phyloP scores from a whole-genome alignment of 2,113 vertebrate genomes.

The Lepus europaeus region DNA sequence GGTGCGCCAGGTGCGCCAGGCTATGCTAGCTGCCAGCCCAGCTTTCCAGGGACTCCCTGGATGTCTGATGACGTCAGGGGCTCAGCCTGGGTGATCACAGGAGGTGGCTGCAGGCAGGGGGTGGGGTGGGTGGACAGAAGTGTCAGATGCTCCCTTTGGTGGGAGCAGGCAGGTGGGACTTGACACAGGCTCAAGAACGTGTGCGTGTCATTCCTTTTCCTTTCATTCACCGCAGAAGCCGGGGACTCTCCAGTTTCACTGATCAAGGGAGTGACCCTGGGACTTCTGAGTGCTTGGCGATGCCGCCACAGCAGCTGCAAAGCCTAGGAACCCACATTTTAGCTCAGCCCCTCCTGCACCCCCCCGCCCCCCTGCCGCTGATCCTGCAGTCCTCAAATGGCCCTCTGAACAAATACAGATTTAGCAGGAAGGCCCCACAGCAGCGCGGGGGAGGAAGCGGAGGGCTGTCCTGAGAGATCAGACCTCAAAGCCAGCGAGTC shows the following conservation, averaged over 20 bases:
- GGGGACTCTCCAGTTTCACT: not conserved
- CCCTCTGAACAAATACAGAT: not conserved
- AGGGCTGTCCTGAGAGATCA: conserved; percentile 9
- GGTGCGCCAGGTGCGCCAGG: not conserved
- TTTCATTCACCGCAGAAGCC: not conserved
- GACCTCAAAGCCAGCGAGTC: not conserved
- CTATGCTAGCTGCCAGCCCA: not conserved
- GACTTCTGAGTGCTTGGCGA: not conserved
- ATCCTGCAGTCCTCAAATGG: not conserved
- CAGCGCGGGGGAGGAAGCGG: not conserved
- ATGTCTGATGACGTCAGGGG: not conserved
- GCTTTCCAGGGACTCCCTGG: not conserved
- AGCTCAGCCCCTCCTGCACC: too few relatives aligned
- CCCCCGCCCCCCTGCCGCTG: not conserved
- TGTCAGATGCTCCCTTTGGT: not conserved
- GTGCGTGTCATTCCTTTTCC: not conserved
- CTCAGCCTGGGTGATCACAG: not conserved
- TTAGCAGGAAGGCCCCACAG: not conserved
- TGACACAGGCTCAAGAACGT: not conserved
- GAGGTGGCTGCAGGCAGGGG: not conserved
- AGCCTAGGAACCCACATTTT: not conserved
- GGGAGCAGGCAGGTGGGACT: not conserved
- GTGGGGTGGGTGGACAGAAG: not conserved
- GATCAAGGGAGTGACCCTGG: not conserved
- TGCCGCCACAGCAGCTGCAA: not conserved